Evolutionary conservation across 2,888 invertebrate genomes (phyloP).

Genomic region (Lagria hirta): DNA sequence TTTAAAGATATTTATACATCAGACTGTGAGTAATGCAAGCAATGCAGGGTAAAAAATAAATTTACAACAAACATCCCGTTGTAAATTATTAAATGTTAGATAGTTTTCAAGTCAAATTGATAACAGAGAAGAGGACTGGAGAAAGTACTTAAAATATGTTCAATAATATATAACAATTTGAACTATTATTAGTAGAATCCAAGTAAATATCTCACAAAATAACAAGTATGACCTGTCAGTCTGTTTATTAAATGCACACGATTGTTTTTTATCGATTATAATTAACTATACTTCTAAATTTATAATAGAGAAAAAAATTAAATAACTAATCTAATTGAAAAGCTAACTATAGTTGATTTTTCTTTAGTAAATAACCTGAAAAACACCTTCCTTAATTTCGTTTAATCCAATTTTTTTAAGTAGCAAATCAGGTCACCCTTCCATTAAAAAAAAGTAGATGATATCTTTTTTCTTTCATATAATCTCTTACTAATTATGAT

Average conservation of each 20-base stretch:
- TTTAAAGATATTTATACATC: constrained; percentile 35
- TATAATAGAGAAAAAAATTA: constrained; percentile 9
- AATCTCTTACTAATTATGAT: constrained; percentile 34
- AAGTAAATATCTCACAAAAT: constrained; percentile 15
- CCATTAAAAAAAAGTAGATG: constrained; percentile 6
- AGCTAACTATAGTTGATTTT: constrained; percentile 20
- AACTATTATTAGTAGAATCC: constrained; percentile 22
- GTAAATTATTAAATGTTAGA: constrained; percentile 16
- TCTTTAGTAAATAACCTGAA: constrained; percentile 23
- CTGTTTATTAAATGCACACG: constrained; percentile 32
- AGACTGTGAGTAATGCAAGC: constrained; percentile 31
- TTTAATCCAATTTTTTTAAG: constrained; percentile 6
- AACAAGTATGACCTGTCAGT: constrained; percentile 30
- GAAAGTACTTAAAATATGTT: constrained; percentile 19
- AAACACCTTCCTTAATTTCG: constrained; percentile 15
- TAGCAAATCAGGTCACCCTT: constrained; percentile 1
- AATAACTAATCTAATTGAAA: constrained; percentile 16
- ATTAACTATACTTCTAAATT: constrained; percentile 13
- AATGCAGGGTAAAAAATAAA: constrained; percentile 10
- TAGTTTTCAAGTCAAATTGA: constrained; percentile 14
- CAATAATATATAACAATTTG: constrained; percentile 14
- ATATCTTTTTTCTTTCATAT: constrained; percentile 3
- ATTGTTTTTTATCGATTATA: constrained; percentile 7
- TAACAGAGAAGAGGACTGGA: constrained; percentile 9
- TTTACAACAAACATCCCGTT: constrained; percentile 18